Base-by-base conservation (phyloP, 35 echinoderm and acorn worm species). In the Diadema setosum region DNA sequence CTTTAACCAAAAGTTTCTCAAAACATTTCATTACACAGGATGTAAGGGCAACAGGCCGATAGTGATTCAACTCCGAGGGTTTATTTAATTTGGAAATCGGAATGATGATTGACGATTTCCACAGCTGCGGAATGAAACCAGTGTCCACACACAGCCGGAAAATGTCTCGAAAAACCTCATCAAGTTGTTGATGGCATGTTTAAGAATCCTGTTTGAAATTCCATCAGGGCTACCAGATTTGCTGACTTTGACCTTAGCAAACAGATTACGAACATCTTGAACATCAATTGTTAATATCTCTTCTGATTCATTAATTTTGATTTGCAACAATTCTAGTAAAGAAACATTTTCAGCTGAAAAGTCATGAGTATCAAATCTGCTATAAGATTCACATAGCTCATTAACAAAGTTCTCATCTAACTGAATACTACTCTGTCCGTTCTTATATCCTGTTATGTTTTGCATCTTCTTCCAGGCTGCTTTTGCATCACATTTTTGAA, bases 321-420 rank as follows among this genome's bases (percentile, higher is more conserved):
- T 83, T 21, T 83, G 41, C 9, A 83, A 36, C 27, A 31, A 57
- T 50, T 56, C 45, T 18, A 31, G 26, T 57, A 55, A 23, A 50
- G 42, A 46, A 56, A 56, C 27, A 46, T 31, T 74, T 70, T 87
- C 59, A 74, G 8, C 6, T 17, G 30, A 30, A 76, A 87, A 87
- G 78, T 49, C 64, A 46, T 78, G 60, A 46, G n/a, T 20, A 46
- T 87, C 44, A 49, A 87, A 87, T 46, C 85, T 64, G 35, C 63
- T 24, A 46, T 87, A 87, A 46, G 78, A 87, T 43, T 42, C 65
- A 87, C 64, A 81, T 46, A 87, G 45, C 33, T 87, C 63, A 80
- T 87, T 45, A 24, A 87, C 65, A 87, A 75, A 75, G 56, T 87
- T 36, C 20, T 45, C 42, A 87, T 48, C 36, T 18, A 37, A 24